These are phyloP conservation scores for Globia sparganii DNA, from an alignment of 2,888 invertebrate genomes.

Conservation along the genomic window DNA sequence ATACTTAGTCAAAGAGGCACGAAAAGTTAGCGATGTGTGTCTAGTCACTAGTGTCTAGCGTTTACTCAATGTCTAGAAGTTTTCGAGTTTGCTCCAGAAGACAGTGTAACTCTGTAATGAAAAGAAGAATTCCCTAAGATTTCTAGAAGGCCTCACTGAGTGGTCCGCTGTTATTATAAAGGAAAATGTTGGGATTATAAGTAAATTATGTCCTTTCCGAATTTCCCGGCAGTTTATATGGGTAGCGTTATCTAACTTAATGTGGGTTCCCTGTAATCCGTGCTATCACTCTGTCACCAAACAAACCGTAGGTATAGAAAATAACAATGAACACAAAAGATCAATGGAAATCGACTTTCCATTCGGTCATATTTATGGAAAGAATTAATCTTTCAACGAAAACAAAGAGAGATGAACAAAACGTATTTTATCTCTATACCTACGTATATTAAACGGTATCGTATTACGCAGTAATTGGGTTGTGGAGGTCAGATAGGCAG, in stretches of 20 bases:
- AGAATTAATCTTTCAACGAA: constrained; percentile 47
- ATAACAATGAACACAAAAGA: constrained; percentile 49
- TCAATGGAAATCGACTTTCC: constrained; percentile 50
- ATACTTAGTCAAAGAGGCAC: constrained; percentile 2
- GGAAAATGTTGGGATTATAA: constrained; percentile 59
- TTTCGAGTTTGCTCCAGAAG: background rate
- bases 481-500: no score
- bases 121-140: constrained; percentile 21
- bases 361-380: constrained; percentile 44
- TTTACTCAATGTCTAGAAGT: constrained; percentile 24
- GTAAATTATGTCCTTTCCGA: constrained; percentile 52
- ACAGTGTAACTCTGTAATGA: constrained; percentile 26
- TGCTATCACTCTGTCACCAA: constrained; percentile 24
- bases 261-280: constrained; percentile 61
- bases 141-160: constrained; percentile 29
- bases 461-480: no score
- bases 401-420: constrained; percentile 31
- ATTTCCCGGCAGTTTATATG: constrained; percentile 55
- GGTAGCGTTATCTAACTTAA: constrained; percentile 53
- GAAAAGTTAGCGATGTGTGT: constrained; percentile 8
- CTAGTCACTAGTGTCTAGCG: background rate
- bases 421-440: constrained; percentile 15
- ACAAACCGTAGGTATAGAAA: constrained; percentile 30
- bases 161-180: constrained; percentile 39
- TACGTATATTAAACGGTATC: constrained; percentile 56